Evolutionary conservation across 1,140 invertebrate species (phyloP), one percentile per base, ranked within the genome.

Genomic region (Cardiocondyla obscurior): DNA sequence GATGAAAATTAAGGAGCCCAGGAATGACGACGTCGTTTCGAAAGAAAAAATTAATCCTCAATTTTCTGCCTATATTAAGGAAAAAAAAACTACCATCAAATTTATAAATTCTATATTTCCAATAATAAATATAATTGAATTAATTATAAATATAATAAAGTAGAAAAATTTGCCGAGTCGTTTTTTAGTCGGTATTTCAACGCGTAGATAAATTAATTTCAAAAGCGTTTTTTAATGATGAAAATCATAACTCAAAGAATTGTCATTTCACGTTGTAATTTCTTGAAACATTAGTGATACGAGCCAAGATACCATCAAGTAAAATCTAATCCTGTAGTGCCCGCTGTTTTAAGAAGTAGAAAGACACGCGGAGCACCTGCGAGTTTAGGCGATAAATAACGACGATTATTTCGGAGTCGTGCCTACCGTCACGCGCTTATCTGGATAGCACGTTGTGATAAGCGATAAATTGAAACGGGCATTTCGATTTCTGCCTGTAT

Each of bases 391-490:
- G 33, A 51, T 51, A 19, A 64, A 30, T 51, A 36, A 64, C 25
- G 4, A 14, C 19, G 70, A 76, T 79, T 69, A 53, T 79, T 79
- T 51, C 8, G 30, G 7, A 67, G 6, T 79, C 49, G 65, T 39
- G 25, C 22, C 19, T 74, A 19, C 14, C 25, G 14, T 28, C 55
- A 53, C 30, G 36, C 46, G 62, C 58, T 84, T 84, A 84, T 81
- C 76, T 81, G 58, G 76, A 84, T 81, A 72, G 72, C 44, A 25
- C 30, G 28, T n/a, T 0, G n/a, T n/a, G 76, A 84, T 84, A 81
- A 81, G 76, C 62, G 62, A 79, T 79, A 79, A 79, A 39, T 53
- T 16, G 0, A 22, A 53, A 10, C 46, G 1, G 4, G 46, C 53
- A 55, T 79, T 39, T 55, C 33, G n/a, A 67, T 53, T 77, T 53